Evolutionary conservation across 2,888 invertebrate genomes (phyloP), one percentile per base, ranked within the genome.

Genomic region (Drosophila siamana): DNA sequence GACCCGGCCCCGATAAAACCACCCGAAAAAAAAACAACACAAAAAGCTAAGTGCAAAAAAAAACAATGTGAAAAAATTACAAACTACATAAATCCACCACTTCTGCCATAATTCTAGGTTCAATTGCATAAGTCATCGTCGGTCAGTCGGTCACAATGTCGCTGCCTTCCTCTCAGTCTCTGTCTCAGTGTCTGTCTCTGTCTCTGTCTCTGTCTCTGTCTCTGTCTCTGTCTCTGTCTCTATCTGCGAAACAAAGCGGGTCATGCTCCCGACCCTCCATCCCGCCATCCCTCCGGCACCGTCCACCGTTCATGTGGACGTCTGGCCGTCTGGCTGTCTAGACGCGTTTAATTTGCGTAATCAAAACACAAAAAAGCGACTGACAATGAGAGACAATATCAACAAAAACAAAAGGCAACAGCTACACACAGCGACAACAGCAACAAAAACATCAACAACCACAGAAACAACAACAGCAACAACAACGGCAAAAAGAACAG

Each of bases 331-430:
- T 86, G 76, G 70, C 60, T 75, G 88, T 69, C 84, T 85, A 85
- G 88, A 85, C 88, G 83, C 71, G 78, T 80, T 85, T 76, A 88
- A 88, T 88, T 88, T 85, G 84, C 84, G 83, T 85, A 85, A 85
- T 85, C 88, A 85, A 88, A 84, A 74, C 67, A 80, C 75, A 86
- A 73, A 74, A 68, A 57, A 50, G n/a, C 73, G 78, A 70, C 78
- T 78, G 74, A 62, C 75, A 75, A 78, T 75, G 73, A 73, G 76
- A 76, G 46, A 78, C 75, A 75, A 78, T 64, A 75, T 71, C 63
- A 71, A 59, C 48, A 68, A 75, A 55, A 66, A 52, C n/a, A 44
- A 57, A 69, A 60, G 40, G n/a, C 33, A 56, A 6, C 26, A 51
- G 7, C 50, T 48, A 26, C 43, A n/a, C n/a, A 48, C 46, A 59